Evolutionary conservation across 2,797 vertebrate genomes (phyloP).

Genomic region (Fringilla coelebs): DNA sequence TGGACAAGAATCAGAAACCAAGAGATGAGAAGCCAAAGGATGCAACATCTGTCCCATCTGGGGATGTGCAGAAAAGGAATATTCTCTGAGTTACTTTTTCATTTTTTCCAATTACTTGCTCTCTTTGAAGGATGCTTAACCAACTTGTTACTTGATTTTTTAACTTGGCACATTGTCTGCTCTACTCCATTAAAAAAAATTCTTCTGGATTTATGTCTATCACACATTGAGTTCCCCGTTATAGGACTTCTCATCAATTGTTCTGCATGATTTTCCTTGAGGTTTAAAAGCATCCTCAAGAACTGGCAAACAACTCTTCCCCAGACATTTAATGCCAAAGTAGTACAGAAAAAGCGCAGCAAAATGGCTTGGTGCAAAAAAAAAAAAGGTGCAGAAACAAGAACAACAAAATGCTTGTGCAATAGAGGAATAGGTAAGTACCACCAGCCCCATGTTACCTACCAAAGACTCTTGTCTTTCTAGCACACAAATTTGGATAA

Average conservation of each 20-base stretch:
- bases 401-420: neutral
- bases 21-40: conserved; percentile 30
- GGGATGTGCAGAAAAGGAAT: neutral
- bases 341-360: neutral
- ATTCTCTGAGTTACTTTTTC: conserved; percentile 26
- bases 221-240: neutral
- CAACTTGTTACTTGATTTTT: conserved; percentile 16
- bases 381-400: neutral
- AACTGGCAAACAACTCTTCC: neutral
- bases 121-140: conserved; percentile 7
- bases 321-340: neutral
- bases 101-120: conserved; percentile 4
- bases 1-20: conserved; percentile 32
- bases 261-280: neutral
- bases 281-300: neutral
- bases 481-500: neutral
- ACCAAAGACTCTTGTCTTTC: neutral
- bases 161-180: neutral
- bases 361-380: neutral
- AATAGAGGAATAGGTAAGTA: neutral
- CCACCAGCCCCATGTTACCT: neutral
- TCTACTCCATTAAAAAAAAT: neutral
- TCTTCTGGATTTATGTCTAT: neutral
- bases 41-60: conserved; percentile 34
- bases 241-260: neutral